phyloP scores from a whole-genome alignment of 2,797 vertebrate species.

The Ptychadena robeensis region DNA sequence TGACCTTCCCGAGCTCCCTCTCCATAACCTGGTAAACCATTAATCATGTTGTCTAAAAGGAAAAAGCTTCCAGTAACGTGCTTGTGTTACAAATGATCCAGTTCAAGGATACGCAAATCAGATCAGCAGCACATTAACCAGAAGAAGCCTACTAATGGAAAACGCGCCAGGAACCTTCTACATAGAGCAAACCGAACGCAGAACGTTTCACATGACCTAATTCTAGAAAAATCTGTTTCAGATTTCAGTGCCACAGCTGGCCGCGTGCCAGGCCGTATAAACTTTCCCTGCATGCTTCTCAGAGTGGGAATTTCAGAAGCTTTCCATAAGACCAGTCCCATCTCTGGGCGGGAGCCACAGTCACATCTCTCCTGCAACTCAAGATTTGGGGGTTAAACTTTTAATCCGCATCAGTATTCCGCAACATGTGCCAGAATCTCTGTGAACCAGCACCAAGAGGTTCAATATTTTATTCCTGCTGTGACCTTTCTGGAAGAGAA shows the following conservation, averaged over 20 bases:
- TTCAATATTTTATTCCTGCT: not conserved
- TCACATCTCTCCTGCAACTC: not conserved
- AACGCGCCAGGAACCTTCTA: conserved; percentile 24
- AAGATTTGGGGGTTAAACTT: not conserved
- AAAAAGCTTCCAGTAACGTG: not conserved
- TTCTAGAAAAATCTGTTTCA: conserved; percentile 71
- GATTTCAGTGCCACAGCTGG: conserved; percentile 68
- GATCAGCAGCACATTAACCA: conserved; percentile 4
- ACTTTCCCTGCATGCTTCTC: conserved; percentile 67
- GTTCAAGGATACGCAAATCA: conserved; percentile 20
- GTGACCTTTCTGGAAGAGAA: not conserved
- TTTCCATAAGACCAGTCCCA: conserved; percentile 66
- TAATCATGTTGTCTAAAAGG: not conserved
- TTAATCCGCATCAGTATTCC: conserved; percentile 11
- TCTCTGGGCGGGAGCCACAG: not conserved
- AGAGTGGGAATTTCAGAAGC: conserved; percentile 65
- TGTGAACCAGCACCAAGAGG: not conserved
- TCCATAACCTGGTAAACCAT: not conserved
- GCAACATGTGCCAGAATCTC: not conserved
- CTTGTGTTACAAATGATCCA: not conserved
- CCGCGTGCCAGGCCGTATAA: conserved; percentile 63
- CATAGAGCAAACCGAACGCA: conserved; percentile 30
- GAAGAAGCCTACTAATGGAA: not conserved
- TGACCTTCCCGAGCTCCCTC: not conserved
- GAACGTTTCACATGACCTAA: conserved; percentile 71